Evolutionary conservation across 2,888 invertebrate species (phyloP).

Genomic region (Sylvicola fuscatus): DNA sequence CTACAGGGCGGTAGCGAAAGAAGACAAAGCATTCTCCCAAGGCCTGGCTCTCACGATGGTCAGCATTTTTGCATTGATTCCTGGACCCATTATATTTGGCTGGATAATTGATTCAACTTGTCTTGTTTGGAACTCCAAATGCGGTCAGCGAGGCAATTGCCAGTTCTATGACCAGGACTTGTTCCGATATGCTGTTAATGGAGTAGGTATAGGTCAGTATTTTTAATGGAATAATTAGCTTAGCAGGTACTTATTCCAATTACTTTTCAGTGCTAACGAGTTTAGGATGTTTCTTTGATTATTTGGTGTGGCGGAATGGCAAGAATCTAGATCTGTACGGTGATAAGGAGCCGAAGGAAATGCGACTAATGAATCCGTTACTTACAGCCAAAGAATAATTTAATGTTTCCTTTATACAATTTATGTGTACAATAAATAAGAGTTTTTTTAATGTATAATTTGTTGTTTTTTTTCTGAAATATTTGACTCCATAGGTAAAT

Average conservation of each 20-base stretch:
- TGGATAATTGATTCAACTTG: constrained; percentile 44
- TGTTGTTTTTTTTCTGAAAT: no score
- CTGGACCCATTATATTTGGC: constrained; percentile 45
- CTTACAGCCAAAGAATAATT: neutral
- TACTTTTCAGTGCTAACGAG: constrained; percentile 29
- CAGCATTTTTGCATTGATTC: constrained; percentile 41
- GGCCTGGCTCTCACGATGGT: constrained; percentile 37
- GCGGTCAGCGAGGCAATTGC: constrained; percentile 39
- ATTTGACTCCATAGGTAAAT: no score
- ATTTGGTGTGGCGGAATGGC: constrained; percentile 35
- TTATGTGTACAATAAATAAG: no score
- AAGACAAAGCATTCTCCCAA: constrained; percentile 43
- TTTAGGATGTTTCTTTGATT: constrained; percentile 36
- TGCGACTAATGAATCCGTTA: neutral
- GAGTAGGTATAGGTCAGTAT: constrained; percentile 28
- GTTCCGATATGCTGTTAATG: constrained; percentile 35
- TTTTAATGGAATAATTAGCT: neutral
- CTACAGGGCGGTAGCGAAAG: constrained; percentile 33
- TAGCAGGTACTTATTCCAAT: constrained; percentile 1
- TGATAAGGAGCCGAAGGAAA: constrained; percentile 13
- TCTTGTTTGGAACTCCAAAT: constrained; percentile 41
- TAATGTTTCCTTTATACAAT: neutral
- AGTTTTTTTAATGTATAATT: no score
- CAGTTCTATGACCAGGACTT: constrained; percentile 40
- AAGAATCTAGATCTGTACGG: constrained; percentile 37